phyloP scores from a whole-genome alignment of 2,888 invertebrate genomes.

The Villa cingulata region DNA sequence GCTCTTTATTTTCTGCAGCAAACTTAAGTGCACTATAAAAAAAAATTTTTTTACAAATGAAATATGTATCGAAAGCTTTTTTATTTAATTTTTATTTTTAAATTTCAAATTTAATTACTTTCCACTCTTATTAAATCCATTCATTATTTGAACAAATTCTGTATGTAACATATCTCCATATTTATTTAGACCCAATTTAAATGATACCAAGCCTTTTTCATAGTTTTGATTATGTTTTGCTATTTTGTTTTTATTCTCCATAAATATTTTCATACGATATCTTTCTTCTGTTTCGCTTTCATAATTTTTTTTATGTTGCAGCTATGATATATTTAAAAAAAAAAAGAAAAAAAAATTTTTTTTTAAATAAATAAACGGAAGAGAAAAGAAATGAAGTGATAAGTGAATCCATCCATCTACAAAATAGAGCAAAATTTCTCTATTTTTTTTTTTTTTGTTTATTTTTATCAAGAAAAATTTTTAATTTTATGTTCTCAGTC shows the following conservation, averaged over 20 bases:
- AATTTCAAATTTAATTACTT: background rate
- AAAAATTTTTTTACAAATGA: background rate
- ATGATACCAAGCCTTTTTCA: conserved; percentile 50
- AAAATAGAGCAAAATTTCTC: background rate
- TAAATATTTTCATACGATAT: conserved; percentile 77
- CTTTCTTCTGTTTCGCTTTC: conserved; percentile 59
- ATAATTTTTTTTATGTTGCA: conserved; percentile 49
- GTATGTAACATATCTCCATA: conserved; percentile 78
- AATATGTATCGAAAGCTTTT: background rate
- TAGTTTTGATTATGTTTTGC: conserved; percentile 70
- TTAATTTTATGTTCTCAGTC: no score
- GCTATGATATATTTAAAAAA: background rate
- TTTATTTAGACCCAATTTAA: conserved; percentile 61
- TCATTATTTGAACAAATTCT: conserved; percentile 55
- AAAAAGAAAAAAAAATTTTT: no score
- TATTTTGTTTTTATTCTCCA: conserved; percentile 75
- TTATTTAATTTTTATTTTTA: conserved; percentile 17
- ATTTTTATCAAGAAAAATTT: no score
- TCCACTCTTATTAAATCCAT: conserved; percentile 43
- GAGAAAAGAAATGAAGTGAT: background rate
- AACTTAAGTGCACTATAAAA: background rate
- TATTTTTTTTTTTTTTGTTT: no score
- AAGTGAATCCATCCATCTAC: background rate
- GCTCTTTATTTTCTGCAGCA: conserved; percentile 9
- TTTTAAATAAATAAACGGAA: background rate